Conservation (phyloP, 2,888 invertebrate genomes). For the Archips xylosteana region DNA sequence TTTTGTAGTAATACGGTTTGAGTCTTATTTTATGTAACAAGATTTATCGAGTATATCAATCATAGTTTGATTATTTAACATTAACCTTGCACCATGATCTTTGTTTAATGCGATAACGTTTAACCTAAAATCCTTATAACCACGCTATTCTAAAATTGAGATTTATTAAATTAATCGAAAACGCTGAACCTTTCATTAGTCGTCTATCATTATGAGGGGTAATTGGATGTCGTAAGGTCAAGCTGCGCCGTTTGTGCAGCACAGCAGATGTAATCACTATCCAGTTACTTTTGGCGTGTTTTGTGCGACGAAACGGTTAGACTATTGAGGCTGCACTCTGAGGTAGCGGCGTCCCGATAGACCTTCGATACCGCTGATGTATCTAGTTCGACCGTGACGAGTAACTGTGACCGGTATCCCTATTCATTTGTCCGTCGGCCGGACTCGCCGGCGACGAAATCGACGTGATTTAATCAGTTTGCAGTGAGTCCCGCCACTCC, state of each 20-base stretch:
- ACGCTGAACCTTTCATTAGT: constrained; percentile 51
- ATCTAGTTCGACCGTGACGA: constrained; percentile 75
- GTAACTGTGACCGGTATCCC: constrained; percentile 70
- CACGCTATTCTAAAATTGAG: constrained; percentile 51
- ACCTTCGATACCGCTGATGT: constrained; percentile 59
- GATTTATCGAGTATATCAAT: background rate
- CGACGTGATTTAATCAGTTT: constrained; percentile 83
- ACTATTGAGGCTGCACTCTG: constrained; percentile 27
- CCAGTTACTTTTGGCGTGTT: constrained; percentile 40
- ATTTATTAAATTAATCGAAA: constrained; percentile 60
- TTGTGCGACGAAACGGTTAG: constrained; percentile 35
- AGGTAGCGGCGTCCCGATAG: constrained; percentile 46
- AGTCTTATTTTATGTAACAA: background rate
- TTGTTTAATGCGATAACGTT: constrained; percentile 49
- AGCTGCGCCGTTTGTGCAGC: constrained; percentile 44
- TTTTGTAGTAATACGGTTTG: background rate
- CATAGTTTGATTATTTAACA: constrained; percentile 19
- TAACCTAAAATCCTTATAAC: constrained; percentile 61
- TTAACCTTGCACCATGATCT: constrained; percentile 2
- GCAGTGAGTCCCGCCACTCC: constrained; percentile 74
- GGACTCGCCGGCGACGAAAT: constrained; percentile 65
- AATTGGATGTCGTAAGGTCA: constrained; percentile 56
- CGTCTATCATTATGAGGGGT: constrained; percentile 55
- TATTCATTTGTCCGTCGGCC: constrained; percentile 68
- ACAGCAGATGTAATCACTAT: constrained; percentile 35